Conservation (phyloP, 2,113 vertebrate species). For the Plectropomus leopardus region DNA sequence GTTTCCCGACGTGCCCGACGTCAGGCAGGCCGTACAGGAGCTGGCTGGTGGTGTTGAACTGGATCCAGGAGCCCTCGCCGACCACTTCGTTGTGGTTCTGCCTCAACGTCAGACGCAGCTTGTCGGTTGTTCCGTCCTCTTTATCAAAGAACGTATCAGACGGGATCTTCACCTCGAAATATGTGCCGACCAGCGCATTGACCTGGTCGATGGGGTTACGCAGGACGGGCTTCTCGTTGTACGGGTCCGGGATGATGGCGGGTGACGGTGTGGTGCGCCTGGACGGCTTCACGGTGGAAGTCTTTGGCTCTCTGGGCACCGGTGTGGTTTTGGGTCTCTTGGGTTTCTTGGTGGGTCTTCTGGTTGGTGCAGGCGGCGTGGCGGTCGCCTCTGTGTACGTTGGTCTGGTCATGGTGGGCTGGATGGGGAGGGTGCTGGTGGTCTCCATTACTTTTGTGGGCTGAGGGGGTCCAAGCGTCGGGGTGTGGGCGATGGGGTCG, state of each 20-base stretch:
- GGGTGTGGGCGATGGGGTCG: constrained; percentile 91
- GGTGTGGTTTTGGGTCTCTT: constrained; percentile 89
- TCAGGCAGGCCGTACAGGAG: constrained; percentile 96
- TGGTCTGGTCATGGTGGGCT: constrained; percentile 88
- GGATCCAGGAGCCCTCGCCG: constrained; percentile 93
- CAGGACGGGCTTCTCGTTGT: constrained; percentile 89
- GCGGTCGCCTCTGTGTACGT: constrained; percentile 89
- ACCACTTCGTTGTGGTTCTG: constrained; percentile 90
- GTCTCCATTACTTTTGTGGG: constrained; percentile 91
- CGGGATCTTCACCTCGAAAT: constrained; percentile 98
- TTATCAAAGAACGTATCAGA: constrained; percentile 95
- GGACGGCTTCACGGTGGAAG: constrained; percentile 84
- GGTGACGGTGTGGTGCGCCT: constrained; percentile 86
- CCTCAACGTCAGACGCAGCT: constrained; percentile 92
- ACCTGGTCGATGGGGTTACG: constrained; percentile 95
- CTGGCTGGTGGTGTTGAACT: constrained; percentile 97
- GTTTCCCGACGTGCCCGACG: constrained; percentile 89
- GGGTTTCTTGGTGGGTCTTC: constrained; percentile 86
- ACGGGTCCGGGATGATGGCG: constrained; percentile 66
- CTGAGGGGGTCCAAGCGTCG: constrained; percentile 89
- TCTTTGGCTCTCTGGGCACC: constrained; percentile 85
- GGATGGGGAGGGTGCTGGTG: constrained; percentile 85
- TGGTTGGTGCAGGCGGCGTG: constrained; percentile 80
- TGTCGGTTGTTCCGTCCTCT: constrained; percentile 96
- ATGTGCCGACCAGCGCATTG: constrained; percentile 93